These are phyloP conservation scores for Alectoris magna DNA, from an alignment of 2,797 vertebrate species.

Conservation along the genomic window DNA sequence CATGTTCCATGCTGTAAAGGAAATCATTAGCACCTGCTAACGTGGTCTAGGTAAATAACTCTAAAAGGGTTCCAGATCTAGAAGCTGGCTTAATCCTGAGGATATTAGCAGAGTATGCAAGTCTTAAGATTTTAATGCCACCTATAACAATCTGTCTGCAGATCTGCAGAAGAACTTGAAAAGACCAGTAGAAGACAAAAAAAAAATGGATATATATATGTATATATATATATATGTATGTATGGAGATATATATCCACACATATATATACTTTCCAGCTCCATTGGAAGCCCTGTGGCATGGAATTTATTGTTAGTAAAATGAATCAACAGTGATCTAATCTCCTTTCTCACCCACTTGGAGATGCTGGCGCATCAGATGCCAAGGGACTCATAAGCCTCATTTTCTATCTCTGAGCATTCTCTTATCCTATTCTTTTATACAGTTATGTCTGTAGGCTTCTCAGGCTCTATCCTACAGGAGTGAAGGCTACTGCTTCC, in stretches of 20 bases:
- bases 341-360: constrained; percentile 38
- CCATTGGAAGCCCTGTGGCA: constrained; percentile 42
- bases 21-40: neutral
- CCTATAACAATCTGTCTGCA: neutral
- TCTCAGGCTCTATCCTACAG: neutral
- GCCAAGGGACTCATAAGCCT: constrained; percentile 1
- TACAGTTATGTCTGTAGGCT: neutral
- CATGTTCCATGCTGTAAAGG: neutral
- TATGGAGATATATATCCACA: too few relatives aligned
- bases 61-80: neutral
- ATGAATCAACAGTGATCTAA: constrained; percentile 51
- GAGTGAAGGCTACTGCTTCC: neutral
- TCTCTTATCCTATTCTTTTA: neutral
- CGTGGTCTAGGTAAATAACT: neutral
- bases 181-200: neutral
- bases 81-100: neutral
- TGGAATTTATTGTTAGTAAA: constrained; percentile 39
- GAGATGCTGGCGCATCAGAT: constrained; percentile 47
- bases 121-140: neutral
- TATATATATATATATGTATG: too few relatives aligned
- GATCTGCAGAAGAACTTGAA: neutral
- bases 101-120: neutral
- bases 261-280: neutral
- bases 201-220: too few relatives aligned
- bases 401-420: constrained; percentile 48